A percentile compares a stretch with the other conserved stretches of the same genome.
These are phyloP conservation scores for Diplazon laetatorius DNA, from an alignment of 2,888 invertebrate genomes.

Conservation along the genomic window DNA sequence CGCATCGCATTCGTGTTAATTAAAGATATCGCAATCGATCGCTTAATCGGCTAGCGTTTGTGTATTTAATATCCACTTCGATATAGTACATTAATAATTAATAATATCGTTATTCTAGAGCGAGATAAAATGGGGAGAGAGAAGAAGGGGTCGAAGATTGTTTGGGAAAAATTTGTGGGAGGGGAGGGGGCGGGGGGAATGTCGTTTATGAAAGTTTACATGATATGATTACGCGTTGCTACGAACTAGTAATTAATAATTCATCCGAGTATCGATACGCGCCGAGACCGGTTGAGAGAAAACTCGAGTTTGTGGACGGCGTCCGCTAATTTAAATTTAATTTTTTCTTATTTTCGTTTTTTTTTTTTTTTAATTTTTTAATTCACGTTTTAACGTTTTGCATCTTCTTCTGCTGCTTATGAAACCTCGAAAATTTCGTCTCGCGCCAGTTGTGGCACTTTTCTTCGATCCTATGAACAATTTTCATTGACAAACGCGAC, in stretches of 20 bases:
- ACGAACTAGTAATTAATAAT: conserved; percentile 71
- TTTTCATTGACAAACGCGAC: conserved; percentile 52
- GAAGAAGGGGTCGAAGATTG: conserved; percentile 52
- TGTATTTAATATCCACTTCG: conserved; percentile 67
- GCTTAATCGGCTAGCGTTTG: conserved; percentile 57
- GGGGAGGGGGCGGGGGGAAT: too few species aligned
- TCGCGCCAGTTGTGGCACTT: conserved; percentile 48
- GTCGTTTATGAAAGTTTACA: conserved; percentile 72
- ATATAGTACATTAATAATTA: conserved; percentile 72
- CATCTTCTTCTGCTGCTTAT: conserved; percentile 46
- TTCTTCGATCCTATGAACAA: conserved; percentile 52
- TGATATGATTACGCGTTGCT: conserved; percentile 78
- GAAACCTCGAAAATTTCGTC: conserved; percentile 58
- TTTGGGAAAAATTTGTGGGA: conserved; percentile 43
- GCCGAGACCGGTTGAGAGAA: conserved; percentile 74
- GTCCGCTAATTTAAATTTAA: conserved; percentile 75
- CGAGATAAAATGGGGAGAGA: conserved; percentile 62
- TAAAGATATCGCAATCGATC: conserved; percentile 54
- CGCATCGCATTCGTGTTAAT: conserved; percentile 61
- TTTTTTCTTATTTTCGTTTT: conserved; percentile 58
- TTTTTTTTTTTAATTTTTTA: conserved; percentile 3
- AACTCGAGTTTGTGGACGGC: conserved; percentile 78
- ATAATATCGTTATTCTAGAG: conserved; percentile 61
- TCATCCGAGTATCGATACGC: conserved; percentile 71
- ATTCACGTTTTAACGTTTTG: conserved; percentile 10